Base-by-base conservation (phyloP, 2,113 vertebrate genomes). In the Xenopus borealis region DNA sequence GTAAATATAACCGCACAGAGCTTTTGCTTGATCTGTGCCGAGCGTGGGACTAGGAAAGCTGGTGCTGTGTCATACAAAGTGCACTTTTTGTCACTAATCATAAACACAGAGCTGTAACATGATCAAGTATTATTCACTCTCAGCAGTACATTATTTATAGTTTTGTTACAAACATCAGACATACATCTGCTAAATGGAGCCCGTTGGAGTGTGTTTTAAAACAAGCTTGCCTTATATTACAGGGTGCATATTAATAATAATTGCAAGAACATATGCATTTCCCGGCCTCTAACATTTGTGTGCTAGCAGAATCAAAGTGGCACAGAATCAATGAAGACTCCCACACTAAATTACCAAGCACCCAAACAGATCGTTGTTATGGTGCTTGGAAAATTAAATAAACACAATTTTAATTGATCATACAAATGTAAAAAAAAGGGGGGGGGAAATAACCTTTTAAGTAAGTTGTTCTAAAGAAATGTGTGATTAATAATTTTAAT, bases 81-180 rank as follows among this genome's bases (percentile, higher is more conserved):
- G 53, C 17, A n/a, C 53, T 55, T 55, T 53, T 9, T 55, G 53
- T 55, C 53, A n/a, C 14, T 55, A 55, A 55, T 55, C 17, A 55
- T 16, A 55, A 16, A n/a, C 53, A 55, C 17, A n/a, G 17, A n/a
- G 53, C 53, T n/a, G 17, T n/a, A 55, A 55, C 83, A 81, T 81
- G 18, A 61, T 74, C 69, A 81, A 80, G 75, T 83, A 18, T 69
- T 76, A 47, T 70, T 79, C 27, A 82, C 70, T 12, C 55, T 62
- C 78, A 73, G 83, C 72, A 68, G 53, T n/a, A 79, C 80, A 46
- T 66, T 71, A 70, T 71, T 80, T 61, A 75, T 70, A 78, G 85
- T 0, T 0, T 79, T 79, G 78, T 55, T 55, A 16, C 53, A 16
- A 55, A 16, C 17, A 55, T 55, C 4, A 55, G 18, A n/a, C 53